Evolutionary conservation across 35 echinoderm and acorn worm species (phyloP), one percentile per base, ranked within the genome.

Genomic region (Diadema setosum): DNA sequence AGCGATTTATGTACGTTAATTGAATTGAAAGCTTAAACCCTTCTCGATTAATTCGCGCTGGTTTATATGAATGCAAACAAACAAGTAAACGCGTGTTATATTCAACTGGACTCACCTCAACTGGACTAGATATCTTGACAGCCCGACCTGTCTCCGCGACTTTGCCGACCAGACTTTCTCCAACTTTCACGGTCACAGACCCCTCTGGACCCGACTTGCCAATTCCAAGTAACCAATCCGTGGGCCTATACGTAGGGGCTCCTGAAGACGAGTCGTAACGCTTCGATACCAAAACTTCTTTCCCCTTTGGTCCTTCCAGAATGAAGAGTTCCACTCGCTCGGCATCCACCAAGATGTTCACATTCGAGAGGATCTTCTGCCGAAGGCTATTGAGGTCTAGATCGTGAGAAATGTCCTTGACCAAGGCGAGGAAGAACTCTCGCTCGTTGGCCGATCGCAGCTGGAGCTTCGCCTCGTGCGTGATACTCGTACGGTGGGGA

Each of bases 391-490:
- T 86, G 12, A 94, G 50, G 32, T 98, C 89, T 40, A 98, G 83
- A 82, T 98, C 96, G n/a, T 98, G 93, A 2, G 96, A 94, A 40
- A 98, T 98, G 35, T 98, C 96, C 57, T 98, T 98, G 37, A 94
- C 96, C 25, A 98, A 35, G 37, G 92, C 90, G n/a, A 98, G 86
- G 83, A 98, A 98, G 63, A 98, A 98, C 45, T 91, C 92, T 31
- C 96, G 46, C 69, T 98, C 96, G 39, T 98, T 94, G 1, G 85
- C 89, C 15, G 93, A 89, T 59, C 89, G 85, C 20, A 98, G 82
- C 57, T 91, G 75, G 17, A 98, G 70, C 75, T 98, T 98, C 2
- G 80, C 85, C 65, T 98, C 96, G 24, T 91, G 87, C 0, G 92
- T 91, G 30, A 98, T 87, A 75, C 89, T 94, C 5, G 89, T 87